phyloP scores from a whole-genome alignment of 2,113 vertebrate species.

The Chunga burmeisteri region DNA sequence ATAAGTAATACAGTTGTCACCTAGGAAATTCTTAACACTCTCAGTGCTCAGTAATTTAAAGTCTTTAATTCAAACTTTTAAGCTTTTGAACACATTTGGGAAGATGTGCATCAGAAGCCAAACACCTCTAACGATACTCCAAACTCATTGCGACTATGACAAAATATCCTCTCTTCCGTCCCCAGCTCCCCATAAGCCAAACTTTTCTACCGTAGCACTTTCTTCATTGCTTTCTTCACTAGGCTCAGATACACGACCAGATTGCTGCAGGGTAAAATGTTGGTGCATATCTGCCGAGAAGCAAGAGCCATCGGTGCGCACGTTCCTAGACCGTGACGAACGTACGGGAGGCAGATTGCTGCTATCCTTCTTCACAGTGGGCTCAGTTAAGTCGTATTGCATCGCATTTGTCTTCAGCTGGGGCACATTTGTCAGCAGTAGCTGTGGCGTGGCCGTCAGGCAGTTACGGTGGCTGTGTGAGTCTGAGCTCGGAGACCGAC shows the following conservation, averaged over 20 bases:
- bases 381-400: neutral
- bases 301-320: neutral
- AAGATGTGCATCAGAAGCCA: neutral
- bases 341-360: neutral
- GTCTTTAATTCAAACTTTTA: neutral
- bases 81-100: neutral
- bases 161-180: neutral
- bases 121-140: neutral
- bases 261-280: neutral
- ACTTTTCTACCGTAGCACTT: neutral
- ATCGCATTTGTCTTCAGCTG: neutral
- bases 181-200: neutral
- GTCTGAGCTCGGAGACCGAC: neutral
- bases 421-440: neutral
- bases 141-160: neutral
- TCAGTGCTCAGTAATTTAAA: neutral
- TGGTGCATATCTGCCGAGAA: neutral
- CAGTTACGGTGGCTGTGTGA: neutral
- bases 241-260: neutral
- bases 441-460: neutral
- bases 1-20: neutral
- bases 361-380: neutral
- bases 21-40: neutral
- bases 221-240: neutral
- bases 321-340: accelerated